Base-by-base conservation (phyloP, 2,113 vertebrate genomes). In the Oreamnos americanus region DNA sequence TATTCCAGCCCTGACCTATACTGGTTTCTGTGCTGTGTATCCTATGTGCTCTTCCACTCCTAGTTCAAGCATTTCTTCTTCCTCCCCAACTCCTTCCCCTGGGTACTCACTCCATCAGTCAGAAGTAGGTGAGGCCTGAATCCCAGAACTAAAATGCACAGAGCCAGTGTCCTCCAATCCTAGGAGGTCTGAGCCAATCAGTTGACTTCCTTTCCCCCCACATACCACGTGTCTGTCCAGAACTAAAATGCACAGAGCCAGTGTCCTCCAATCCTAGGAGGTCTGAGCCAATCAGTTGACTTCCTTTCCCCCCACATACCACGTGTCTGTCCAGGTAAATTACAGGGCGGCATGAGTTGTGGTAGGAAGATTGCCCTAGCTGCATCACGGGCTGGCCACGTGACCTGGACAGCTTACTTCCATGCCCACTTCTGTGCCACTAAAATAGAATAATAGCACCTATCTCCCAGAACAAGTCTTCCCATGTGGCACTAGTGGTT, bases 321-420 rank as follows among this genome's bases (percentile, higher is more conserved):
- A 7, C 1, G 2, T 71, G 17, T 76, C 87, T 92, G 17, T 78
- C 15, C 47, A 87, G 79, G 49, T 81, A 47, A 60, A 47, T 62
- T 53, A 62, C 2, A 2, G 39, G 57, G 58, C 91, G n/a, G 30
- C 47, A n/a, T 2, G 10, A 57, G 19, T 30, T 30, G n/a, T 49
- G 13, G n/a, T 67, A n/a, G 47, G 39, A 81, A 62, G 39, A 33
- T 39, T 0, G 4, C 36, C 36, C 67, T 39, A 11, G 25, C 23
- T 82, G 62, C 23, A 49, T 30, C 30, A 57, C 0, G 0, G 64
- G 64, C n/a, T 86, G 51, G n/a, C 25, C 57, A 33, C 0, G 0
- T 45, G 71, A 86, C 45, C 28, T 43, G 15, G 45, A 49, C 79
- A 92, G 58, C 57, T 39, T 86, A 55, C 36, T 82, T 90, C 13